Evolutionary conservation across 2,113 vertebrate genomes (phyloP).

Genomic region (Sturnira hondurensis): DNA sequence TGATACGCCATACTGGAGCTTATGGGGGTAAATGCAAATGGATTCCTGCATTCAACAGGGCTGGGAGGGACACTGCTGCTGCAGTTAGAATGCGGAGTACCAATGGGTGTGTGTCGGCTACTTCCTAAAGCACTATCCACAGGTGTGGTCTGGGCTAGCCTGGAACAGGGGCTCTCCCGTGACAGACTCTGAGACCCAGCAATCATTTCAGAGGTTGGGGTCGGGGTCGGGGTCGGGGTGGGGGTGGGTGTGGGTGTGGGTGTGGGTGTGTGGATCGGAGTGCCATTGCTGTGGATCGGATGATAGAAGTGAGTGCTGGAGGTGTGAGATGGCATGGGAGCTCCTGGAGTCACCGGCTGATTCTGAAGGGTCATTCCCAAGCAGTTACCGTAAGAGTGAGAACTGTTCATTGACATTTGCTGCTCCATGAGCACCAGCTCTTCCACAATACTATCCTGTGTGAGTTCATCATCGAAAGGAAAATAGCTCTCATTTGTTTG

Average conservation of each 20-base stretch:
- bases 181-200: slow-evolving; percentile 87
- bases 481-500: slow-evolving; percentile 93
- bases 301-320: slow-evolving; percentile 86
- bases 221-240: slow-evolving; percentile 91
- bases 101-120: slow-evolving; percentile 93
- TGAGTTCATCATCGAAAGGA: slow-evolving; percentile 96
- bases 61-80: slow-evolving; percentile 96
- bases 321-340: slow-evolving; percentile 82
- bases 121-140: slow-evolving; percentile 95
- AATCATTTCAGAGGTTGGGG: slow-evolving; percentile 92
- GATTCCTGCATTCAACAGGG: slow-evolving; percentile 97
- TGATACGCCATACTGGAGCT: slow-evolving; percentile 95
- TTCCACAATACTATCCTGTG: slow-evolving; percentile 99
- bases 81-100: slow-evolving; percentile 96
- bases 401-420: slow-evolving; percentile 93
- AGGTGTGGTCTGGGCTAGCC: slow-evolving; percentile 90
- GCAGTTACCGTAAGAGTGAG: slow-evolving; percentile 85
- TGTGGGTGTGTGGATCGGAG: slow-evolving; percentile 90
- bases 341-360: slow-evolving; percentile 82
- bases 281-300: slow-evolving; percentile 86
- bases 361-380: slow-evolving; percentile 86
- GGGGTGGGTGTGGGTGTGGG: slow-evolving; percentile 87
- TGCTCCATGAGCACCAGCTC: slow-evolving; percentile 99
- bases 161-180: slow-evolving; percentile 92
- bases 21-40: slow-evolving; percentile 97